Base-by-base conservation (phyloP, 2,888 invertebrate genomes). In the Automeris io region DNA sequence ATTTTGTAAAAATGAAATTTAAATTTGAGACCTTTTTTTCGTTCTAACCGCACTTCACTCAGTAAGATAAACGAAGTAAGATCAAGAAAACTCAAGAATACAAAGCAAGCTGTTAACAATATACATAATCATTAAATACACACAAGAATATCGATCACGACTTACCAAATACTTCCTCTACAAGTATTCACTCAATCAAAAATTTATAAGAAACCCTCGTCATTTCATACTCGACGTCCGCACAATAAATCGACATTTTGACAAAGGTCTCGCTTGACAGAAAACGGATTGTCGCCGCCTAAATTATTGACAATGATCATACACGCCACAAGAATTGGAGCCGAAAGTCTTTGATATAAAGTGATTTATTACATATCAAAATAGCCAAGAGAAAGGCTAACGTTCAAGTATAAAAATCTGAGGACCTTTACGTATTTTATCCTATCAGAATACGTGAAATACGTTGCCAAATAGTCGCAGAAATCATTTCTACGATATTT, bases 231-330 rank as follows among this genome's bases (percentile, higher is more conserved):
- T 16, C 7, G 29, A 16, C 26, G 39, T 21, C 33, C 26, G 33
- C 37, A 38, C 45, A 51, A 46, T 53, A 54, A 62, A 54, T 46
- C 48, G 61, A 63, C 64, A 54, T 41, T 16, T 49, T 67, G 63
- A 68, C 43, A 57, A 51, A 60, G 70, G 70, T 61, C 23, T 18
- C 11, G 31, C 2, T 32, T 55, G 54, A 48, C 51, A 47, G 49
- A 45, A 54, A 59, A 54, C 43, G 46, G 54, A 47, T 40, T 39
- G 34, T 37, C 41, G 43, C 36, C 8, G 16, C 34, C 43, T 49
- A 46, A 56, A 56, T 55, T 56, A 65, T 61, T 61, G 55, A 60
- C 57, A 51, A 45, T 52, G 40, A 37, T 47, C 46, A 45, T 50
- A 42, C 37, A 40, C 41, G 43, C 23, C 34, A 38, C 23, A 23